Evolutionary conservation across 2,797 vertebrate genomes (phyloP).

Genomic region (Echeneis naucrates): DNA sequence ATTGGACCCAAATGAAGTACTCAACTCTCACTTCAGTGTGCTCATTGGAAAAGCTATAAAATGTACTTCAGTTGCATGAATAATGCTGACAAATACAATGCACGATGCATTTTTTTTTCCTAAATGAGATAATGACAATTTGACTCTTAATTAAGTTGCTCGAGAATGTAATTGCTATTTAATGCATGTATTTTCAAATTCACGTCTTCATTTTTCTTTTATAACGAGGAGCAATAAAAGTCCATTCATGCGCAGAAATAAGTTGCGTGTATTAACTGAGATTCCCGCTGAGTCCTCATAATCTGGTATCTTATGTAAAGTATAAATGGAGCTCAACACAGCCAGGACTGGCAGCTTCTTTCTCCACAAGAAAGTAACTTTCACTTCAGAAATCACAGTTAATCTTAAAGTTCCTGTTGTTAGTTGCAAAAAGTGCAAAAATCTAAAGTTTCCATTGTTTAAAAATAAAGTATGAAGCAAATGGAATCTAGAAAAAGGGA

Average conservation of each 20-base stretch:
- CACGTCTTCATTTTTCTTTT: conserved; percentile 43
- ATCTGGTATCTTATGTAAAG: conserved; percentile 15
- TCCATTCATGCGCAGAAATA: conserved; percentile 40
- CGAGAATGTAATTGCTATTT: conserved; percentile 45
- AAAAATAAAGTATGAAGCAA: conserved; percentile 28
- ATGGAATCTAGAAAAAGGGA: neutral
- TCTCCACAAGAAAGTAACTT: neutral
- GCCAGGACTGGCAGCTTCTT: conserved; percentile 5
- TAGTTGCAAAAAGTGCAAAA: conserved; percentile 17
- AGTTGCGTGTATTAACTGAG: conserved; percentile 30
- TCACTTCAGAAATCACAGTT: neutral
- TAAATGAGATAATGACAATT: conserved; percentile 26
- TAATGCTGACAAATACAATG: conserved; percentile 51
- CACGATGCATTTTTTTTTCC: conserved; percentile 25
- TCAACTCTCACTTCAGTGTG: conserved; percentile 31
- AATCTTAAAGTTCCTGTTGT: neutral
- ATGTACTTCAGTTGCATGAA: conserved; percentile 30
- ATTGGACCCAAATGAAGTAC: conserved; percentile 35
- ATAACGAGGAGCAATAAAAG: conserved; percentile 58
- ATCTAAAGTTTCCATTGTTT: conserved; percentile 3
- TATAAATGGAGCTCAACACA: conserved; percentile 29
- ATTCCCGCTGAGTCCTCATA: conserved; percentile 40
- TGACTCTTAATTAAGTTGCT: conserved; percentile 47
- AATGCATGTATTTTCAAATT: conserved; percentile 53
- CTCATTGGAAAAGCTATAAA: conserved; percentile 38